A percentile compares a stretch with the other conserved stretches of the same genome.
Conservation (phyloP, 2,797 vertebrate genomes). For the Neomorphus geoffroyi region DNA sequence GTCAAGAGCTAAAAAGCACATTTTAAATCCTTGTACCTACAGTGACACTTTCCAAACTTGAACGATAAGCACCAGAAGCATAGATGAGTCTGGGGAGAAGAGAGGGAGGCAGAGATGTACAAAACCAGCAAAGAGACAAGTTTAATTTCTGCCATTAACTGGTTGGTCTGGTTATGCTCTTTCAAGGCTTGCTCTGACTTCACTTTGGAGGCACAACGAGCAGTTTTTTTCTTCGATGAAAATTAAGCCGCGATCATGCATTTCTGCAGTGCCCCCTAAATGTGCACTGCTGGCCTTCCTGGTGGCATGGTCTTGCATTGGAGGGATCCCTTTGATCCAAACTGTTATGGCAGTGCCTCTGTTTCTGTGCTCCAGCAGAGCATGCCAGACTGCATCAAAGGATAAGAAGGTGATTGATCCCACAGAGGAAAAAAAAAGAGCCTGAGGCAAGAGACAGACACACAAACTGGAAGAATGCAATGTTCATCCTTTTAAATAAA, state of each 20-base stretch:
- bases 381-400: neutral
- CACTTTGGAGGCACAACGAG: neutral
- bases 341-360: neutral
- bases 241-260: neutral
- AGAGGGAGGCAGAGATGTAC: fast-evolving
- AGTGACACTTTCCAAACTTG: neutral
- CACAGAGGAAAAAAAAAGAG: conserved; percentile 31
- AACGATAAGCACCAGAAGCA: neutral
- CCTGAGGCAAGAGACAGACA: neutral
- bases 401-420: conserved; percentile 45
- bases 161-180: neutral
- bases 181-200: neutral
- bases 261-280: neutral
- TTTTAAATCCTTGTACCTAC: neutral
- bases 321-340: neutral
- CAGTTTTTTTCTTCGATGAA: neutral
- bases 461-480: conserved; percentile 7
- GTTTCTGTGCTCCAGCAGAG: neutral
- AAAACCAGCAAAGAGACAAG: neutral
- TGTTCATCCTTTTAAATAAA: conserved; percentile 40
- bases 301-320: neutral
- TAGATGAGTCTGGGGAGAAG: neutral
- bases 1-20: neutral
- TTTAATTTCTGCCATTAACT: neutral
- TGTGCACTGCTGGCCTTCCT: neutral